Evolutionary conservation across 2,888 invertebrate genomes (phyloP), one percentile per base, ranked within the genome.

Genomic region (Encarsia formosa): DNA sequence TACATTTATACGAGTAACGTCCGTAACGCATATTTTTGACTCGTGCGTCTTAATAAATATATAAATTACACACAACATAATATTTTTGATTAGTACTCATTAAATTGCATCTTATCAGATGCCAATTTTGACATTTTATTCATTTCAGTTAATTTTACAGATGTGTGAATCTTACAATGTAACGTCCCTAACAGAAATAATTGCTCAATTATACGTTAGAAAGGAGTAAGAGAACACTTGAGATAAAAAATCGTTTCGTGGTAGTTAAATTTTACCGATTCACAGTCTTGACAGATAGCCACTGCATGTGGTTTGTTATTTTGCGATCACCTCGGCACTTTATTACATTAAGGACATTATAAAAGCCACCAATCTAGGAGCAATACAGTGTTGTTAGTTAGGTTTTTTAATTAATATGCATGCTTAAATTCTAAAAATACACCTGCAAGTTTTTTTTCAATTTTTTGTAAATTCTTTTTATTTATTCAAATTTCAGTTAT

Each of bases 401-500:
- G 69, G 63, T 61, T 60, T 65, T 63, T 63, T 62, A 61, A 68
- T 61, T 58, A 65, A 64, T 65, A 61, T 68, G 64, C 62, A 64
- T 67, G 64, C 62, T 71, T 69, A 66, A 50, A 58, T n/a, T 57
- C 61, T 66, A 69, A 59, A 63, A 67, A 67, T 69, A 68, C 63
- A 65, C 63, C 58, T 59, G 58, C 61, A 59, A 53, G 51, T 59
- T 35, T 59, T 60, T 56, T 59, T 60, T 57, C 38, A 55, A 52
- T 49, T 50, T 47, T 22, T 15, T 50, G 51, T 50, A 43, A 54
- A 57, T 52, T 58, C 23, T 32, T 49, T 44, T 38, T 57, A 54
- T 63, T 61, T 41, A 59, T 59, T 52, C 51, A 50, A 38, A 45
- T 44, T 52, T 38, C 24, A n/a, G n/a, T 38, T 19, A 18, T 26